Evolutionary conservation across 1,140 invertebrate species (phyloP), one percentile per base, ranked within the genome.

Genomic region (Calycopis cecrops): DNA sequence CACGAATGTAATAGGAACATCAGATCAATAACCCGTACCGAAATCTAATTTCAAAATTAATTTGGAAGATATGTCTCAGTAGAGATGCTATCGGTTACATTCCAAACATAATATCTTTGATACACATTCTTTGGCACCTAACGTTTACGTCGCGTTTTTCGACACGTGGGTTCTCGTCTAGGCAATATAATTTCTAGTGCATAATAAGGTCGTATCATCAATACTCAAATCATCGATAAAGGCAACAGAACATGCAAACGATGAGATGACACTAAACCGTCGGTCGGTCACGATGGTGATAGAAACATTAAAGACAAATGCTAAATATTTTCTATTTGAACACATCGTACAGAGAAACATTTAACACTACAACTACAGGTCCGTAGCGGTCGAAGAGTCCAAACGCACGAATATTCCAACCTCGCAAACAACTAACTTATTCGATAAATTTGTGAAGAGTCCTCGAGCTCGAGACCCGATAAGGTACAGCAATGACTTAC

Each of bases 91-190:
- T 77, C 65, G 69, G 70, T 75, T 59, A 58, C 50, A 68, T 78
- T 75, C 73, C 73, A 67, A 69, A 78, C 67, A 71, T 63, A 69
- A 65, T 69, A 80, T 86, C 83, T 87, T 86, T 86, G 81, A 86
- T 86, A 82, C 67, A 72, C 73, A 75, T 70, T 86, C 83, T 86
- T 87, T 87, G 83, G 83, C 83, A 87, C 82, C 79, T 81, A 79
- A 85, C 72, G 75, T 62, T 70, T 69, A 79, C 59, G 64, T 76
- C 72, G 70, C 48, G 60, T 56, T 63, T 71, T 71, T 67, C 42
- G 52, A 54, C 52, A 54, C 44, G 52, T 42, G 77, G 69, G 71
- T 77, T 70, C 68, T 57, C 35, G 55, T 51, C 54, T 61, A 59
- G 61, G 64, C 64, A 62, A 69, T 28, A 67, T 42, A 35, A 47